Evolutionary conservation across 2,797 vertebrate genomes (phyloP).

Genomic region (Novumbra hubbsi): DNA sequence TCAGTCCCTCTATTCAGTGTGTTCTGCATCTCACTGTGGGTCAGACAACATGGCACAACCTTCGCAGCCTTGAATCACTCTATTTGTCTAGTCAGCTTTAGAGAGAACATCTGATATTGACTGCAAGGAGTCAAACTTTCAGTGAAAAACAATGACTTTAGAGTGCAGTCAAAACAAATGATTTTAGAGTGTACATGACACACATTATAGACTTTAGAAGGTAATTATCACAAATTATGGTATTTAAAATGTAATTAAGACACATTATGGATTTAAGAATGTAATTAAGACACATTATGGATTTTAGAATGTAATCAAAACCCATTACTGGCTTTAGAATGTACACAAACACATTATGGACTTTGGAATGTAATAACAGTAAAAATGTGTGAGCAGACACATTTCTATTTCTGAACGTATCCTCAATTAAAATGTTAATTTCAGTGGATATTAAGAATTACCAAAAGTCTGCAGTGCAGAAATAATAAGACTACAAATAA

Average conservation of each 20-base stretch:
- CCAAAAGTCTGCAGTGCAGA: slow-evolving; percentile 10
- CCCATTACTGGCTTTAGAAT: slow-evolving; percentile 8
- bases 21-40: slow-evolving; percentile 34
- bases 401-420: neutral
- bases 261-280: no score
- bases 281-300: no score
- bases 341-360: slow-evolving; percentile 5
- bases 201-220: neutral
- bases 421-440: neutral
- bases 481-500: slow-evolving; percentile 25
- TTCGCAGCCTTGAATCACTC: slow-evolving; percentile 33
- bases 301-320: slow-evolving; percentile 19
- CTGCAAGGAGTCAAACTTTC: slow-evolving; percentile 21
- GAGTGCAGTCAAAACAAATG: neutral
- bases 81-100: slow-evolving; percentile 10
- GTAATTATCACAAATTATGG: no score
- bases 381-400: neutral
- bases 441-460: slow-evolving; percentile 3
- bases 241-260: no score
- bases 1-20: neutral
- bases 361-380: neutral
- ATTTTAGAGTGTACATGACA: slow-evolving; percentile 1
- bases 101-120: slow-evolving; percentile 21
- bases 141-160: slow-evolving; percentile 14
- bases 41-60: slow-evolving; percentile 16